phyloP scores from a whole-genome alignment of 2,797 vertebrate genomes.

The Masticophis lateralis region DNA sequence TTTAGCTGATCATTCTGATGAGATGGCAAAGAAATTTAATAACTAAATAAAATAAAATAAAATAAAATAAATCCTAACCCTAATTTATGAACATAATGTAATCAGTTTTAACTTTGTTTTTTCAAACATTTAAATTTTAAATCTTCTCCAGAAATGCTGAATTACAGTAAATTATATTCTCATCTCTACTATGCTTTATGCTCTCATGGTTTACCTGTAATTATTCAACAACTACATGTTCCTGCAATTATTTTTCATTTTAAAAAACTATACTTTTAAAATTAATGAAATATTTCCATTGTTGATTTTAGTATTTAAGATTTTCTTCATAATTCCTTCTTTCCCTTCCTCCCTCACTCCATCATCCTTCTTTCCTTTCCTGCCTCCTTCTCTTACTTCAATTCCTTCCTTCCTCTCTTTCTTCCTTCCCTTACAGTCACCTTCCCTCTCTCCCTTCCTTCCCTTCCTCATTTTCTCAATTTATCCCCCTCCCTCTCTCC shows the following conservation, averaged over 20 bases:
- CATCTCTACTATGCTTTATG: neutral
- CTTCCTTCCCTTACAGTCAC: too few relatives aligned
- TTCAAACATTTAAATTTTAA: slow-evolving; percentile 3
- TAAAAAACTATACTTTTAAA: neutral
- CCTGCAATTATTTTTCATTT: neutral
- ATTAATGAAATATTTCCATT: neutral
- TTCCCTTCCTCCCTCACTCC: too few relatives aligned
- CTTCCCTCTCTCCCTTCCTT: neutral
- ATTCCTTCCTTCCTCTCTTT: too few relatives aligned
- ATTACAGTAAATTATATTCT: neutral
- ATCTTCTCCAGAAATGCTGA: neutral
- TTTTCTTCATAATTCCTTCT: neutral
- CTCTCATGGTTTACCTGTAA: neutral
- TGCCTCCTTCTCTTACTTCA: too few relatives aligned
- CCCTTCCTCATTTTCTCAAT: neutral
- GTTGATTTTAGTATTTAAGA: neutral
- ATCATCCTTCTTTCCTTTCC: too few relatives aligned
- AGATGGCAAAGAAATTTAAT: neutral
- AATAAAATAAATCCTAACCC: neutral
- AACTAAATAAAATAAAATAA: neutral
- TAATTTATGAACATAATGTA: neutral
- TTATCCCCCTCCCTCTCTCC: neutral
- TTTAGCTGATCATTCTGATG: neutral
- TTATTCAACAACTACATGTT: neutral
- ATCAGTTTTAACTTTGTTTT: neutral